Base-by-base conservation (phyloP, 2,888 invertebrate species). In the Acanthococcus lagerstroemiae region DNA sequence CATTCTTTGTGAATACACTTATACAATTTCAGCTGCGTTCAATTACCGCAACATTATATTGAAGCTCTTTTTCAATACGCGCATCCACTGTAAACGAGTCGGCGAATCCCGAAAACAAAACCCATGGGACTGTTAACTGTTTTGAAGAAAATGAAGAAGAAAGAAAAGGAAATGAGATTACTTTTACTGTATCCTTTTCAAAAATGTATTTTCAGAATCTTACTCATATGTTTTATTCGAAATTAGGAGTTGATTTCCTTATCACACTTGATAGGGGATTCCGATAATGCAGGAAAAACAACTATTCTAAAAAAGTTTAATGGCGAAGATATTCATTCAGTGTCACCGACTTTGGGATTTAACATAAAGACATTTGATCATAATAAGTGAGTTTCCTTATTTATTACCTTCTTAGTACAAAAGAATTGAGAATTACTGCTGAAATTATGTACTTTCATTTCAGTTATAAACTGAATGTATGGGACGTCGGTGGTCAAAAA, bases 401-500 rank as follows among this genome's bases (percentile, higher is more conserved):
- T n/a, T n/a, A n/a, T n/a, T n/a, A n/a, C n/a, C n/a, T n/a, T n/a
- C n/a, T n/a, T n/a, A 12, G 6, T 46, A 44, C 22, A 21, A 24
- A 44, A 50, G 2, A 17, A 15, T 30, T 17, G 22, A 19, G 25
- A n/a, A 22, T 25, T 65, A 25, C 30, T 30, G n/a, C 15, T 17
- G n/a, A 26, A 48, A 52, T 48, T 12, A 15, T 25, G 15, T 27
- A 30, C 25, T 12, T 22, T 19, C 45, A 15, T n/a, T 77, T 71
- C 70, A 84, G 84, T 9, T 87, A 82, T 74, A 95, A 92, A 73
- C 79, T 99, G 45, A 99, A 99, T 76, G 87, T 99, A 74, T 99
- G 99, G 99, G 99, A 99, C 78, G 97, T 99, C 12, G 99, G 99
- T 19, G 99, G 99, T 0, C 99, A 99, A 76, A 95, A 92, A 75